Evolutionary conservation across 2,797 vertebrate species (phyloP), one percentile per base, ranked within the genome.

Genomic region (Platalea minor): DNA sequence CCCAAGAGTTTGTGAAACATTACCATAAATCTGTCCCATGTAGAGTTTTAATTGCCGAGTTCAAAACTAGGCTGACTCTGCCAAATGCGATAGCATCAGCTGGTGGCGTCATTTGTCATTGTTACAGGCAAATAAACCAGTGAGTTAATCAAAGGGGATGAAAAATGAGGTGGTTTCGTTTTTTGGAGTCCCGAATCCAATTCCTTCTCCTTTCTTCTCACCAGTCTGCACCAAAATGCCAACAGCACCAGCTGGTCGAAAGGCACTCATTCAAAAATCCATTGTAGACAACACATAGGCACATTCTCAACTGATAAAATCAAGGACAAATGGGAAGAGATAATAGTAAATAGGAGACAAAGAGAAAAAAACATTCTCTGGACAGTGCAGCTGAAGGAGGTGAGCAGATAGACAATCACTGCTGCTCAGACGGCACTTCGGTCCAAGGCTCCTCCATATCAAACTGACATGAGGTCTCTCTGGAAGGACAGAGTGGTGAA

Each of bases 1-100:
- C 37, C 31, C 54, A 80, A 86, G 79, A 94, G 70, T 60, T 64
- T 17, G 6, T 79, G 92, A 88, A 92, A 59, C 76, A 69, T 94
- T 88, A 88, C 73, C 78, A 94, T 91, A 86, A 96, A 93, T 93
- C 90, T 93, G 65, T 89, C 81, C 78, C 74, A 79, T 65, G 65
- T 50, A 85, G 80, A 77, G 69, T 83, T 96, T 88, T 96, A 97
- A 95, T 73, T 85, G 91, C 82, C 0, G 2, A 88, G 87, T 88
- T 96, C 89, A 85, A 93, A 95, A 84, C 82, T 48, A 84, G 48
- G 39, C 81, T 91, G 79, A 53, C 59, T 91, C 79, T 95, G 96
- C 96, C 96, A 97, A 96, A 91, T 75, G 73, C 24, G 92, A 96
- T 95, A 96, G 86, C 93, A 93, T 97, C 96, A 97, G 94, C 94